Base-by-base conservation (phyloP, 2,888 invertebrate species). In the Geophilus truncorum region DNA sequence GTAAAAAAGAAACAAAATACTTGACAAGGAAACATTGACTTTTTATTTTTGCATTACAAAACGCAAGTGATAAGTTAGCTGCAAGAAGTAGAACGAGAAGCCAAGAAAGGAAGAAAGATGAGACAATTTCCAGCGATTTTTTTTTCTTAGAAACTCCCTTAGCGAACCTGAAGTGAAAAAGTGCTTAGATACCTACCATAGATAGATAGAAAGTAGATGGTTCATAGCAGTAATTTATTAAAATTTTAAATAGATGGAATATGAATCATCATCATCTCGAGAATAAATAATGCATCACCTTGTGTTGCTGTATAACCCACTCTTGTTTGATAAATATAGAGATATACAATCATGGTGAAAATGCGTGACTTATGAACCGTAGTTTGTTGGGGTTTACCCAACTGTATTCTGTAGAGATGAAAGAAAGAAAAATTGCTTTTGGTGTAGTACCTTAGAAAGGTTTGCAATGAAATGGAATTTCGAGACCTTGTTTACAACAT, bases 1-100 rank as follows among this genome's bases (percentile, higher is more conserved):
- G 25, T 70, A 70, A 70, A 70, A 62, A 70, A 70, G 70, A 70
- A 70, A 70, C 70, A 70, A 70, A 70, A 70, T 70, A 70, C 70
- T 70, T 70, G 70, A 70, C 70, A 70, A 70, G 70, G 70, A 70
- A 70, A 28, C 70, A 70, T 70, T 70, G 70, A 70, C 70, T 70
- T 70, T 70, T 70, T 70, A 70, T 70, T 70, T 70, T 70, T 70
- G 70, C 70, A 70, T 70, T 70, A 70, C 70, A 70, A 70, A 70
- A 70, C 15, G 28, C 70, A 28, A 70, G 70, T 70, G 70, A 70
- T 70, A 70, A 70, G 70, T 70, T 70, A 70, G 70, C 70, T 23
- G 70, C 28, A 70, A 70, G 70, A 25, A 28, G 25, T 70, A 70
- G 70, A 28, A 70, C 23, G 28, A 70, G 70, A 28, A 70, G 70